These are phyloP conservation scores for Sceloporus tristichus DNA, from an alignment of 2,113 vertebrate genomes.

Conservation along the genomic window DNA sequence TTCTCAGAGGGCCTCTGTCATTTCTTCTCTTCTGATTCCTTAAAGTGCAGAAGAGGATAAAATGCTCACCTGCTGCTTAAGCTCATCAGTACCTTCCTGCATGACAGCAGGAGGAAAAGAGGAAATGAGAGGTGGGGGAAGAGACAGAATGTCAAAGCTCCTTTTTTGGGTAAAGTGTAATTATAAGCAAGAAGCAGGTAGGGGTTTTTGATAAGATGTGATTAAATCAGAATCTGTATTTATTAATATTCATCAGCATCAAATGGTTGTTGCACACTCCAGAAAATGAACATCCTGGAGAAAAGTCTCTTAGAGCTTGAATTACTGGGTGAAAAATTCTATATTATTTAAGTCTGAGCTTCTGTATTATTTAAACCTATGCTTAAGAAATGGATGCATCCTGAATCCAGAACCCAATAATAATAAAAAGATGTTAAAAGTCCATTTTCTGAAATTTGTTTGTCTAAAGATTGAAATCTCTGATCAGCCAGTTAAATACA, in stretches of 20 bases:
- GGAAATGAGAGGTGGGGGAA: background rate
- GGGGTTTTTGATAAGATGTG: slow-evolving; percentile 65
- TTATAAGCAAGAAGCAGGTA: slow-evolving; percentile 65
- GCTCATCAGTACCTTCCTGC: slow-evolving; percentile 69
- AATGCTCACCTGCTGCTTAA: slow-evolving; percentile 54
- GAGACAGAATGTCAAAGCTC: slow-evolving; percentile 35
- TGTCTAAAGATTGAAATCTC: too few species aligned
- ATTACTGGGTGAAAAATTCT: background rate
- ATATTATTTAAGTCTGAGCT: background rate
- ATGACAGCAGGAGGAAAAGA: slow-evolving; percentile 52
- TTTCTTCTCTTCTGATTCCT: slow-evolving; percentile 68
- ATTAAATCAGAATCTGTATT: slow-evolving; percentile 69
- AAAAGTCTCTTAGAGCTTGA: slow-evolving; percentile 23
- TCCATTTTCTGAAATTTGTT: too few species aligned
- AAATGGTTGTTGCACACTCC: slow-evolving; percentile 39
- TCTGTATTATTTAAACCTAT: background rate
- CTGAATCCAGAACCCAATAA: background rate
- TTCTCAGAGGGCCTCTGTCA: background rate
- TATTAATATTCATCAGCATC: slow-evolving; percentile 56
- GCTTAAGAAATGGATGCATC: background rate
- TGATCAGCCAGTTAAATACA: too few species aligned
- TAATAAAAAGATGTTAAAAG: background rate
- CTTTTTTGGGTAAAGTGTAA: slow-evolving; percentile 61
- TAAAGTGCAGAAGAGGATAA: slow-evolving; percentile 66
- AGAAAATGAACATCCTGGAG: slow-evolving; percentile 21